Base-by-base conservation (phyloP, 30 jellyfish, hydroid and myxozoan genomes). In the Chrysaora quinquecirrha region DNA sequence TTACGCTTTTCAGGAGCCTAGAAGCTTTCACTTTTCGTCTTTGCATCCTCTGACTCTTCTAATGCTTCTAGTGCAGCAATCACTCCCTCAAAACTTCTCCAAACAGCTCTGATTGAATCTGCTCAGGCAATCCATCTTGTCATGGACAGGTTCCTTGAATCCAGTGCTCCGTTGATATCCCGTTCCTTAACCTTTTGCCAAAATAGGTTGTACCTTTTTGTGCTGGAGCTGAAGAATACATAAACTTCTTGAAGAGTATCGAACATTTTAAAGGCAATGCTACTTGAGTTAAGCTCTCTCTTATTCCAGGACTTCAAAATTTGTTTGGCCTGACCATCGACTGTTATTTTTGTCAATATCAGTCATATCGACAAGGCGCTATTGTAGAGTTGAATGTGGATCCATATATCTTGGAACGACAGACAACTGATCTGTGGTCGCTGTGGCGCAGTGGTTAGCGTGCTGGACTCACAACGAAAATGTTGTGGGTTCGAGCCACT, bases 271-370 rank as follows among this genome's bases (percentile, higher is more conserved):
- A 6, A 6, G 9, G 58, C 75, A 50, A 73, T 22, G 9, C 33
- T 69, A n/a, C 33, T 19, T 30, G 82, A 29, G 27, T 48, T 20
- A 27, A 48, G 28, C 20, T 50, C 79, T 30, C 48, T n/a, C 12
- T 48, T 34, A 28, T 24, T 50, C 75, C 46, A 48, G 11, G 85
- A 73, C 27, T 16, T n/a, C 75, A 48, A 80, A 27, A 73, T 48
- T 11, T 27, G 25, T 27, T 50, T 73, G 73, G 90, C 84, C 32
- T 76, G 87, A 4, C 82, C 87, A 60, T 76, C 87, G 30, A 82
- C 87, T 52, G 87, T 76, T 76, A 47, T 54, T 76, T 3, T 50
- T 52, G 34, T 54, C 87, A 25, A 60, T 76, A 76, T 60, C 87
- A 21, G 23, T 46, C 78, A 76, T 76, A 56, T 58, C 79, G n/a